Evolutionary conservation across 2,888 invertebrate species (phyloP).

Genomic region (Acleris cristana): DNA sequence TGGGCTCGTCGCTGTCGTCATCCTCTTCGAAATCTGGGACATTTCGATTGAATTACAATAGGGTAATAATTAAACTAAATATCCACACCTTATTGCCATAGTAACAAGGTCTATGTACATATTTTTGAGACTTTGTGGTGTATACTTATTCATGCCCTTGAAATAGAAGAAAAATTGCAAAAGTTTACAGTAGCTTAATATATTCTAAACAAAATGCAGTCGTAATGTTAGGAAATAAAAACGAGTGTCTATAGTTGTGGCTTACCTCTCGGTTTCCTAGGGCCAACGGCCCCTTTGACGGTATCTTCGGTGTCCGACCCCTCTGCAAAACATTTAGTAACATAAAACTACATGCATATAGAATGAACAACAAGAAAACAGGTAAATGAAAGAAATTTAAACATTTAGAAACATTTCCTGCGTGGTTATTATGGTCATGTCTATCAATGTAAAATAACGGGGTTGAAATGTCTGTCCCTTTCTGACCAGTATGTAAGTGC

Average conservation of each 20-base stretch:
- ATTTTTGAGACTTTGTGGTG: no score
- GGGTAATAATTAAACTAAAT: neutral
- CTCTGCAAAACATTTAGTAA: constrained; percentile 74
- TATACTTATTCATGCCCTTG: no score
- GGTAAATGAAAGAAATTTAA: no score
- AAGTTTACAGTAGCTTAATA: no score
- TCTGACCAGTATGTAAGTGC: no score
- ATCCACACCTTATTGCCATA: no score
- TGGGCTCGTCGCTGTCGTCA: constrained; percentile 86
- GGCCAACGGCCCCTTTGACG: constrained; percentile 63
- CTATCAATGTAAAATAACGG: no score
- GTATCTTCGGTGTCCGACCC: constrained; percentile 79
- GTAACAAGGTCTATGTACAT: no score
- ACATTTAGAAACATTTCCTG: no score
- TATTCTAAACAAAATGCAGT: neutral
- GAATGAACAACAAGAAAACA: constrained; percentile 27
- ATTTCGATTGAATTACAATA: constrained; percentile 7
- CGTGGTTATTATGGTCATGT: no score
- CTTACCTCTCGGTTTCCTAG: constrained; percentile 75
- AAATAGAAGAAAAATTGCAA: no score
- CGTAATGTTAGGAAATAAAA: constrained; percentile 14
- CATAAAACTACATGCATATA: constrained; percentile 59
- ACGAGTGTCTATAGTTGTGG: neutral
- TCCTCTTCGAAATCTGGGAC: constrained; percentile 88
- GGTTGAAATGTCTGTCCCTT: no score